A percentile compares a stretch with the other conserved stretches of the same genome.
phyloP scores from a whole-genome alignment of 2,888 invertebrate species.

The Andricus curvator region DNA sequence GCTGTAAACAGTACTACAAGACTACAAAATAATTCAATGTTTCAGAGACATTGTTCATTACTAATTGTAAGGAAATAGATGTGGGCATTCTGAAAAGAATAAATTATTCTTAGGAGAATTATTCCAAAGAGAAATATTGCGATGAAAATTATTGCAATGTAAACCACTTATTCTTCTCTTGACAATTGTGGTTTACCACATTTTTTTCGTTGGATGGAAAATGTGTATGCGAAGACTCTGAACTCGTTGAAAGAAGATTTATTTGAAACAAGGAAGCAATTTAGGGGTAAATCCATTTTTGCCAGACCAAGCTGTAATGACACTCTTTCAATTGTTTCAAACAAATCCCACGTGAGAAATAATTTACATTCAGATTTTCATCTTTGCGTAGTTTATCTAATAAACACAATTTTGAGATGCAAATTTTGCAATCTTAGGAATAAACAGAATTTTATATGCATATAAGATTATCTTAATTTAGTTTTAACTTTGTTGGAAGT shows the following conservation, averaged over 20 bases:
- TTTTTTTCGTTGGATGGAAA: constrained; percentile 12
- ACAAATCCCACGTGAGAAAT: constrained; percentile 15
- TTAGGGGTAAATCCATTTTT: constrained; percentile 14
- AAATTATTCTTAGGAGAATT: background rate
- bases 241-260: background rate
- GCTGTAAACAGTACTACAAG: background rate
- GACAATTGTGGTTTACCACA: constrained; percentile 21
- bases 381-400: background rate
- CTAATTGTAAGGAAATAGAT: background rate
- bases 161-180: constrained; percentile 1
- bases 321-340: constrained; percentile 14
- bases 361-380: background rate
- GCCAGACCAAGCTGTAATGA: constrained; percentile 32
- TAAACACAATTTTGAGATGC: background rate
- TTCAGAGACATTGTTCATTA: constrained; percentile 1
- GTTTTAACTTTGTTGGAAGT: background rate
- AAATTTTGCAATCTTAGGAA: background rate
- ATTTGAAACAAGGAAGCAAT: constrained; percentile 34
- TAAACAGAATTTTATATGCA: background rate
- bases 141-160: background rate
- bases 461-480: constrained; percentile 3
- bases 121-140: background rate
- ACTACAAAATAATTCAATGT: background rate
- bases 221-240: background rate
- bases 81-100: background rate